These are phyloP conservation scores for Pachyuromys duprasi DNA, from an alignment of 2,797 vertebrate species.

Conservation along the genomic window DNA sequence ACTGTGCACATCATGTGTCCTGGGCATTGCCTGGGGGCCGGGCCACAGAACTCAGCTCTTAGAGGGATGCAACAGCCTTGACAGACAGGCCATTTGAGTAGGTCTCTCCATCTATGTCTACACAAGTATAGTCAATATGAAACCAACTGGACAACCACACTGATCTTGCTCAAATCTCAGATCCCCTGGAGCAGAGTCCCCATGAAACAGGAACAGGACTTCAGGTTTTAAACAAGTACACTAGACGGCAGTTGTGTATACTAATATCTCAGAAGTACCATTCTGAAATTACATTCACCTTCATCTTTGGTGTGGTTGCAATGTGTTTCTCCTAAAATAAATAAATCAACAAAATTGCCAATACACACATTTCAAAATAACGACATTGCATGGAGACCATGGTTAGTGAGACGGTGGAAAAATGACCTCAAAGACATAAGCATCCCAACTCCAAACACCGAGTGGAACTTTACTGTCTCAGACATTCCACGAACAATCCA, in stretches of 20 bases:
- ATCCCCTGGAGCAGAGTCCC: not conserved
- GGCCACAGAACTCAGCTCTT: not conserved
- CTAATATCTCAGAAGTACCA: not conserved
- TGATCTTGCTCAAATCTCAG: not conserved
- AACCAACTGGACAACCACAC: not conserved
- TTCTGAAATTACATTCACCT: not conserved
- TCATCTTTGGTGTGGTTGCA: not conserved
- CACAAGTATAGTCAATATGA: not conserved
- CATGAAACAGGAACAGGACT: not conserved
- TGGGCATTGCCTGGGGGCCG: not conserved
- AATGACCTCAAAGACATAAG: not conserved
- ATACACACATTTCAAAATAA: conserved; percentile 30
- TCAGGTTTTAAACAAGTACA: not conserved
- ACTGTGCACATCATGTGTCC: rapidly evolving
- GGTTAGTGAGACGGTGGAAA: not conserved
- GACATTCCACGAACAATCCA: not conserved
- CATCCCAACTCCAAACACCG: not conserved
- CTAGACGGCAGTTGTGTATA: not conserved
- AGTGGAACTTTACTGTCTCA: not conserved
- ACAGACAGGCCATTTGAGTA: not conserved
- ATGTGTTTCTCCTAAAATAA: not conserved
- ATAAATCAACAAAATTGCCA: not conserved
- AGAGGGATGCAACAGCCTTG: not conserved
- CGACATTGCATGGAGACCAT: not conserved
- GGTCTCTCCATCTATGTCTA: not conserved